phyloP scores from a whole-genome alignment of 2,888 invertebrate species.

The Acanthococcus lagerstroemiae region DNA sequence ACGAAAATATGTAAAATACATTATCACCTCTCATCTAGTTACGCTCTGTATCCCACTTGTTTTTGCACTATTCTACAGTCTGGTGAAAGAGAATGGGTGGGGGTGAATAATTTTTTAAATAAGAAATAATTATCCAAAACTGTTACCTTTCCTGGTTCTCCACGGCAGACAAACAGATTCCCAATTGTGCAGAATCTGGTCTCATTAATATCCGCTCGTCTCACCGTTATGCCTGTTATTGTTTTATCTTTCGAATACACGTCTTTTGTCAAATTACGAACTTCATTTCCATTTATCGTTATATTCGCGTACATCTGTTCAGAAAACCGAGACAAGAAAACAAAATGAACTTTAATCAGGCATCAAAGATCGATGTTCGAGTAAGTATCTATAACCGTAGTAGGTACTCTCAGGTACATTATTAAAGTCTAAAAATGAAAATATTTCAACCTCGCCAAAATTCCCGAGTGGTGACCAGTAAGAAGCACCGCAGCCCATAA shows the following conservation, averaged over 20 bases:
- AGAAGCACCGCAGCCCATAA: slow-evolving; percentile 14
- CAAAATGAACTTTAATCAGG: not conserved
- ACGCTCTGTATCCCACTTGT: too few relatives aligned
- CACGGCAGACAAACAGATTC: slow-evolving; percentile 66
- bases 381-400: not conserved
- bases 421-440: not conserved
- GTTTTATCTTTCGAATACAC: slow-evolving; percentile 55
- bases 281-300: slow-evolving; percentile 47
- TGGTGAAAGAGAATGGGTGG: too few relatives aligned
- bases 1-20: too few relatives aligned
- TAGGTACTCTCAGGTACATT: not conserved
- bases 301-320: slow-evolving; percentile 74
- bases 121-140: too few relatives aligned
- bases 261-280: slow-evolving; percentile 62
- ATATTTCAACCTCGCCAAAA: slow-evolving; percentile 9
- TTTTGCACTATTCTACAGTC: too few relatives aligned
- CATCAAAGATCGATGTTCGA: too few relatives aligned
- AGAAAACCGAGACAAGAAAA: too few relatives aligned
- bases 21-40: too few relatives aligned
- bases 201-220: slow-evolving; percentile 57
- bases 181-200: slow-evolving; percentile 70
- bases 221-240: slow-evolving; percentile 45
- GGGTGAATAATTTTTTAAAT: too few relatives aligned
- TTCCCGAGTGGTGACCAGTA: not conserved
- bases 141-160: slow-evolving; percentile 59